Evolutionary conservation across 2,888 invertebrate genomes (phyloP), one percentile per base, ranked within the genome.

Genomic region (Tetragonula carbonaria): DNA sequence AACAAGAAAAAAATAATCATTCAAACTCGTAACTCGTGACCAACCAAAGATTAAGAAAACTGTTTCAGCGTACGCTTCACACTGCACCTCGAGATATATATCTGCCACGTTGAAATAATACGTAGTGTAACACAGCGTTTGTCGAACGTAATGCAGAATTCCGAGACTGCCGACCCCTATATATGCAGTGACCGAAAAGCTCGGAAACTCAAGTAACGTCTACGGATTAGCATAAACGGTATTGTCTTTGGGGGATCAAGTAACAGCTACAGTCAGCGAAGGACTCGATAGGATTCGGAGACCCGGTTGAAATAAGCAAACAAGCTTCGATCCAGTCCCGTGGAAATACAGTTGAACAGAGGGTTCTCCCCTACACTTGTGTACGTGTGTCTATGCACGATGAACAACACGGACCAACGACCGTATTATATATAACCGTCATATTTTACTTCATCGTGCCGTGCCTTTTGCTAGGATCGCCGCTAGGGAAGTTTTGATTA

Each of bases 181-280:
- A 28, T 68, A 51, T 62, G 76, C 76, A 53, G 71, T 59, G 77
- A 65, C 74, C 77, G 84, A 76, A 75, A 84, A 73, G 62, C 74
- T 68, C 23, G 65, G 70, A 71, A 67, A 74, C 77, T 71, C 71
- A 28, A 63, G 63, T 63, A 65, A 62, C 65, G 63, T 80, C 62
- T 62, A n/a, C 50, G 74, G 86, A 85, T 85, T 85, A 85, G 81
- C 85, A 85, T 85, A 85, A 85, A 85, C 86, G 71, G 33, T 77
- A 85, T 85, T 85, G 86, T 81, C 85, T 85, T 85, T 85, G 59
- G 65, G 33, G 86, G 85, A 85, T 85, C 81, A 38, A 77, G 62
- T 77, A 77, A 72, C 80, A 73, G 85, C 66, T 74, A 73, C 28
- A 74, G 78, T 65, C 23, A 62, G 65, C 67, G 14, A 66, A 72